Evolutionary conservation across 2,113 vertebrate genomes (phyloP).

Genomic region (Poeciliopsis turrubarensis): DNA sequence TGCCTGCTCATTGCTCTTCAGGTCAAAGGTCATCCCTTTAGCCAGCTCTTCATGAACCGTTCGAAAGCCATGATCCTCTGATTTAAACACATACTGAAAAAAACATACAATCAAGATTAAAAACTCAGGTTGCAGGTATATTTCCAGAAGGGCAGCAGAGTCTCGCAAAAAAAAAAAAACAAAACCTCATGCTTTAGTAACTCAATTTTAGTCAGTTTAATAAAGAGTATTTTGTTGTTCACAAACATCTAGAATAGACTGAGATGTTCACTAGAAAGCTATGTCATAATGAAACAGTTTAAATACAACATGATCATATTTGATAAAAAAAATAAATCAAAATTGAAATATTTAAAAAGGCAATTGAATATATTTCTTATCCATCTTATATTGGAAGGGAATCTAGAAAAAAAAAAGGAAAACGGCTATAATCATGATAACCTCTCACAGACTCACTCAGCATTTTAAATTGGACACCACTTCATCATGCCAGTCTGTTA

Average conservation of each 20-base stretch:
- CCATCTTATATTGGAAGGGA: too few relatives aligned
- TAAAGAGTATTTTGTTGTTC: background rate
- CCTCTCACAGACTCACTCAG: constrained; percentile 24
- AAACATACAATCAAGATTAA: background rate
- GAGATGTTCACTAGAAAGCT: too few relatives aligned
- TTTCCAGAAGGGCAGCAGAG: background rate
- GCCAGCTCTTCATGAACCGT: constrained; percentile 93
- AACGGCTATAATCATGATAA: background rate
- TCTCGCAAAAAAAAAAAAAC: too few relatives aligned
- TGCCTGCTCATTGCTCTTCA: constrained; percentile 90
- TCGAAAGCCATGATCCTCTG: constrained; percentile 86
- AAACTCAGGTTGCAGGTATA: background rate
- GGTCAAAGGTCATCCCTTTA: constrained; percentile 89
- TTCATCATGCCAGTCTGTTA: constrained; percentile 72
- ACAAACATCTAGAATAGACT: too few relatives aligned
- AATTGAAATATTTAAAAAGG: too few relatives aligned
- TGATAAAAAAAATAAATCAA: too few relatives aligned
- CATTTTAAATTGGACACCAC: constrained; percentile 40
- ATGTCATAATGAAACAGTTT: too few relatives aligned
- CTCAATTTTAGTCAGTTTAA: background rate
- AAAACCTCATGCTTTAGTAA: background rate
- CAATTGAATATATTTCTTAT: background rate
- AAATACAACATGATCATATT: too few relatives aligned
- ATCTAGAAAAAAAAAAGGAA: background rate
- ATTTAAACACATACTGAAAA: constrained; percentile 91